These are phyloP conservation scores for Mesocentrotus franciscanus DNA, from an alignment of 53 echinoderm and acorn worm species.

Conservation along the genomic window DNA sequence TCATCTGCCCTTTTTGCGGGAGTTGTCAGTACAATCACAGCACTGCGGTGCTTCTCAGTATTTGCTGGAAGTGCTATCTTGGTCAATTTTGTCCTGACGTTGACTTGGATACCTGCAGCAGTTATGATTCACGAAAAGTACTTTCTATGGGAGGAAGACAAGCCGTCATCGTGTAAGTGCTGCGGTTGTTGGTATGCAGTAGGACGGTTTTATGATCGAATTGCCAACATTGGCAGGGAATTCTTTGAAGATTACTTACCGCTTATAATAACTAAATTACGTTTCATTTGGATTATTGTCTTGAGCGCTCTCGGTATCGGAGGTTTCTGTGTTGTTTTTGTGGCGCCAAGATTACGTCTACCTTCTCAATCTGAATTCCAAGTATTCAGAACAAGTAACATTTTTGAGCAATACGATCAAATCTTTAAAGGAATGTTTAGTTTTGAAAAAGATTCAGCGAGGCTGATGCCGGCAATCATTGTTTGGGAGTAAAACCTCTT, in stretches of 20 bases:
- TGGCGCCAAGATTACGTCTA: slow-evolving; percentile 67
- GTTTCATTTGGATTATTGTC: slow-evolving; percentile 72
- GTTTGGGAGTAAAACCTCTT: slow-evolving; percentile 67
- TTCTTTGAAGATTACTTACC: slow-evolving; percentile 70
- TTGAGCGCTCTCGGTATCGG: slow-evolving; percentile 61
- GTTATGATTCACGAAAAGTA: slow-evolving; percentile 80
- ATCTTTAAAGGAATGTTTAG: slow-evolving; percentile 65
- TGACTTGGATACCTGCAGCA: slow-evolving; percentile 76
- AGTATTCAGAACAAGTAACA: slow-evolving; percentile 63
- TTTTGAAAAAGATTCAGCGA: slow-evolving; percentile 59
- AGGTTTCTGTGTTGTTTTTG: slow-evolving; percentile 67
- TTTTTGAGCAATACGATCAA: slow-evolving; percentile 74
- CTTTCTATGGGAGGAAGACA: slow-evolving; percentile 19
- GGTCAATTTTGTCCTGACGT: slow-evolving; percentile 78
- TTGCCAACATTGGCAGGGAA: neutral
- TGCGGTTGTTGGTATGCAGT: neutral
- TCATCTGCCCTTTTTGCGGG: slow-evolving; percentile 75
- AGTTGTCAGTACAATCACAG: slow-evolving; percentile 67
- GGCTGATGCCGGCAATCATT: slow-evolving; percentile 55
- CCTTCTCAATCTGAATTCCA: slow-evolving; percentile 69
- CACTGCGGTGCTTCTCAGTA: slow-evolving; percentile 77
- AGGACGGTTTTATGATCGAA: slow-evolving; percentile 14
- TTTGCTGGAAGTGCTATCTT: slow-evolving; percentile 79
- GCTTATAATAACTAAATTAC: slow-evolving; percentile 46
- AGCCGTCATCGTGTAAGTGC: neutral